Conservation (phyloP, 2,888 invertebrate species). For the Apodemia mormo region DNA sequence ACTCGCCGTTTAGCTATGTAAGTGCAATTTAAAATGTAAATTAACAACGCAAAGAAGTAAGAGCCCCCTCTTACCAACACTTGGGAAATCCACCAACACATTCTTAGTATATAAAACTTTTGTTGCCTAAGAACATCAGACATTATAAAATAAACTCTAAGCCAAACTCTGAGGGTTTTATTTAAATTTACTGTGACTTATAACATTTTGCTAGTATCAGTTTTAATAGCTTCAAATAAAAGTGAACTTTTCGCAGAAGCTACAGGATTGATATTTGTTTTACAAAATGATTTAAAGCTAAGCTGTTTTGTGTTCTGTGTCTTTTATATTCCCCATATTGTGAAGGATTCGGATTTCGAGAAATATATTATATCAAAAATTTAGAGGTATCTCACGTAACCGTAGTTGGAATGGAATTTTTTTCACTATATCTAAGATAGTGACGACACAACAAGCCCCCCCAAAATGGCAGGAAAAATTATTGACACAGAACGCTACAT, state of each 20-base stretch:
- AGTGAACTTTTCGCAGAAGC: constrained; percentile 36
- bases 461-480: no score
- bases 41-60: constrained; percentile 80
- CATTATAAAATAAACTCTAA: constrained; percentile 18
- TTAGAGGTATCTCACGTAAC: no score
- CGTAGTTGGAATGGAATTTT: no score
- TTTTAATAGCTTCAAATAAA: constrained; percentile 28
- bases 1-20: constrained; percentile 77
- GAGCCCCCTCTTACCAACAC: constrained; percentile 51
- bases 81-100: constrained; percentile 64
- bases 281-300: constrained; percentile 42
- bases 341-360: constrained; percentile 64
- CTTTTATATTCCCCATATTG: constrained; percentile 71
- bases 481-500: no score
- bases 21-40: constrained; percentile 83
- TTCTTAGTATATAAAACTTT: constrained; percentile 51
- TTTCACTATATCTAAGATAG: no score
- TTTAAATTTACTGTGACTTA: constrained; percentile 20
- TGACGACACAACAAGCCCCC: no score
- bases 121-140: constrained; percentile 1
- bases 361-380: no score
- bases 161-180: rapidly evolving
- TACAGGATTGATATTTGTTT: constrained; percentile 45
- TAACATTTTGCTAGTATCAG: constrained; percentile 8
- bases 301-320: constrained; percentile 49